Base-by-base conservation (phyloP, 2,888 invertebrate species). In the Sialis lutaria region DNA sequence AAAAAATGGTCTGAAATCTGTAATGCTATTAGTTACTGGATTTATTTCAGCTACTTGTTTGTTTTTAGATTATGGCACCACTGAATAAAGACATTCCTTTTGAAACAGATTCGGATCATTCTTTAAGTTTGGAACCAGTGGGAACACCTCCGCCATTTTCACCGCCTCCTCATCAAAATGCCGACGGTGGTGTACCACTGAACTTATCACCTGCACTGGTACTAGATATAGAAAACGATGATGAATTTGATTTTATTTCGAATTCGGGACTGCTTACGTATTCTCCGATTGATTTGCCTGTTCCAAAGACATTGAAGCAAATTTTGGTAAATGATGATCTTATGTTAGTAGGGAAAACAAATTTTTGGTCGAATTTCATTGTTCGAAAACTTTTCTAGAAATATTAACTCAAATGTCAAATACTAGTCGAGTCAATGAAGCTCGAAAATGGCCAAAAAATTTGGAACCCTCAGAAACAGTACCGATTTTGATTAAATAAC, bases 11-110 rank as follows among this genome's bases (percentile, higher is more conserved):
- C 22, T 22, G 22, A 22, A 22, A 22, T 22, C 22, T 22, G 22
- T 22, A 22, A 22, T 22, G 22, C 22, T 22, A 22, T 22, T 22
- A 22, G 22, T 22, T 22, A 22, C 22, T 22, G 22, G 22, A 22
- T 22, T 22, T 22, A 22, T 22, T 22, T 22, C 22, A 22, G 22
- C 22, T 4, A 22, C 22, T 22, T 4, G 4, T 22, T n/a, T 67
- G 8, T 37, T 37, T 37, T 37, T 6, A 37, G 37, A 10, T 5
- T 6, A 37, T 37, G 37, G 37, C 37, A 37, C 37, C 37, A 37
- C 7, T 10, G 6, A 37, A 37, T 37, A 10, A 10, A 6, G 10
- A 37, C n/a, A 37, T 37, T 10, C 37, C 37, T 10, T 12, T 10
- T 37, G 37, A 37, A 8, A 12, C 8, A 37, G 37, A 37, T 37